These are phyloP conservation scores for Tetranychus piercei DNA, from an alignment of 2,888 invertebrate species.

Conservation along the genomic window DNA sequence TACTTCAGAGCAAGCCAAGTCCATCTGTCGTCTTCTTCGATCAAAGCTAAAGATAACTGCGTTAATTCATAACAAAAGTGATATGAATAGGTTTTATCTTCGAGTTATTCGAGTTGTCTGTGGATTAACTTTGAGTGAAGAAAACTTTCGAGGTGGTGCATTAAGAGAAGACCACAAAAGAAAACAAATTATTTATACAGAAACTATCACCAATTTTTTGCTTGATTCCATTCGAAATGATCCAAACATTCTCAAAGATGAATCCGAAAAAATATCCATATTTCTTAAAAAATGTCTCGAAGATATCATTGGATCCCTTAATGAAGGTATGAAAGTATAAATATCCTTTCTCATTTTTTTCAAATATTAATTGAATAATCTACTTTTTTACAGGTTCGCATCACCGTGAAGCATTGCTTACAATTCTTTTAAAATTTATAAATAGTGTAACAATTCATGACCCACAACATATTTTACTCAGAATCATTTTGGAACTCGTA, in stretches of 20 bases:
- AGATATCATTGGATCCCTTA: neutral
- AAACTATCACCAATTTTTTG: neutral
- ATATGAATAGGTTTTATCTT: constrained; percentile 15
- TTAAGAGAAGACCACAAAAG: neutral
- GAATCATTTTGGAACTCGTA: neutral
- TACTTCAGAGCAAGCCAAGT: constrained; percentile 15
- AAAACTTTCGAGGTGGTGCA: neutral
- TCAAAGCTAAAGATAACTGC: constrained; percentile 1
- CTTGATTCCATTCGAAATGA: neutral
- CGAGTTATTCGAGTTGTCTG: constrained; percentile 14
- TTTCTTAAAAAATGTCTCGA: constrained; percentile 4
- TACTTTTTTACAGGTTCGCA: neutral
- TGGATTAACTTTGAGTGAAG: neutral
- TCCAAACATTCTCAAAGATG: neutral
- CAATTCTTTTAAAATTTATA: neutral
- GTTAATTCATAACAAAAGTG: neutral
- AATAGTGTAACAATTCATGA: constrained; percentile 1
- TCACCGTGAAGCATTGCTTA: neutral
- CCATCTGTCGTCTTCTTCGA: constrained; percentile 10
- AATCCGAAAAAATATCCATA: neutral
- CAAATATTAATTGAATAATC: neutral
- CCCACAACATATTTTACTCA: neutral
- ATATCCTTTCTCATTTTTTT: neutral
- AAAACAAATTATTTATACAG: neutral
- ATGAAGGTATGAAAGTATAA: neutral